Percentiles rank a stretch among this genome's conserved stretches.
Conservation (phyloP, 2,113 vertebrate genomes). For the Nymphicus hollandicus region DNA sequence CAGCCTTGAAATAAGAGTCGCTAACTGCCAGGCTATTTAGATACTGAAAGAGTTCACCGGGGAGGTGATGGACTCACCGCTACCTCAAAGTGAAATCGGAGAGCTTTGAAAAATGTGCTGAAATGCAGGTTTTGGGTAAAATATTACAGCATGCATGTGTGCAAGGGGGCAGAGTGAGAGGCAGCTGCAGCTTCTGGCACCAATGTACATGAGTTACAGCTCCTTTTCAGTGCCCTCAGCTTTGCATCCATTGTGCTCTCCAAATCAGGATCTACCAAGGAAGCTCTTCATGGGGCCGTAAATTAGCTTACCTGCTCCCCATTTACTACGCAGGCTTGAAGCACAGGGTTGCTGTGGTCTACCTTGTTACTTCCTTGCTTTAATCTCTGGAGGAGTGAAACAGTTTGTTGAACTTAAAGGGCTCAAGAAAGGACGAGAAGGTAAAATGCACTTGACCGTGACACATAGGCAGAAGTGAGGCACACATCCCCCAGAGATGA, state of each 20-base stretch:
- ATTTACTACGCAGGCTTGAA: neutral
- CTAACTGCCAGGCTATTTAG: conserved; percentile 20
- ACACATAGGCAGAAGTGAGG: neutral
- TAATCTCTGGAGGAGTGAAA: neutral
- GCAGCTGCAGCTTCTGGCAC: neutral
- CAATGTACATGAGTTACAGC: neutral
- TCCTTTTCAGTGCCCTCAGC: neutral
- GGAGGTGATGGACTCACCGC: neutral
- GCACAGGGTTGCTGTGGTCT: neutral
- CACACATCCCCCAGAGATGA: fast-evolving
- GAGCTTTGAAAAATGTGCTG: conserved; percentile 28
- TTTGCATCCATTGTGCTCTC: neutral
- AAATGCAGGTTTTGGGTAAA: conserved; percentile 28
- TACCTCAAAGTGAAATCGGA: conserved; percentile 25
- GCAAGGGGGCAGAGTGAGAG: neutral
- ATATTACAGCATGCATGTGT: neutral
- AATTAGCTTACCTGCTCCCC: neutral
- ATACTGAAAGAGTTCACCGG: conserved; percentile 1
- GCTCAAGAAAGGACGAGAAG: neutral
- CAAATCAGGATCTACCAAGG: neutral
- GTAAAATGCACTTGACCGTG: neutral
- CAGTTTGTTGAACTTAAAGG: neutral
- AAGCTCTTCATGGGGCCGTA: neutral
- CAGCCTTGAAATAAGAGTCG: conserved; percentile 37
- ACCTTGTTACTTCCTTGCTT: neutral